Percentiles rank a stretch among this genome's conserved stretches.
Conservation (phyloP, 2,888 invertebrate genomes). For the Laspeyria flexula region DNA sequence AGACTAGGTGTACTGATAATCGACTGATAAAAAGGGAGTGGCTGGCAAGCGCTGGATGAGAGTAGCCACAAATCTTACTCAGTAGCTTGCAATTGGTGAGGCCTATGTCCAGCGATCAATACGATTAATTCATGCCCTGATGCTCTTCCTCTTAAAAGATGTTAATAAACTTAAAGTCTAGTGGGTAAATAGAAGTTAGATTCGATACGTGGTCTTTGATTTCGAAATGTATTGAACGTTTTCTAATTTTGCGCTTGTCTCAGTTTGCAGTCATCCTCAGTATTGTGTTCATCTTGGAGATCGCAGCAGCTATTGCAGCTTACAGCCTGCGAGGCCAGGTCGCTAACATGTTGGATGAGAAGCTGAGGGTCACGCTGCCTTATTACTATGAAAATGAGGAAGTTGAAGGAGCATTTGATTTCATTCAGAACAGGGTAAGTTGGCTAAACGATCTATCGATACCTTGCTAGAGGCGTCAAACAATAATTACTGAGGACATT, state of each 20-base stretch:
- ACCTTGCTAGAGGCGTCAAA: too few species aligned
- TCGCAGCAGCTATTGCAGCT: conserved; percentile 93
- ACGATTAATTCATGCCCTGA: too few species aligned
- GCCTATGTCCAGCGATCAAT: too few species aligned
- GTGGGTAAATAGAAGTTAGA: neutral
- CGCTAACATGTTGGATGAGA: conserved; percentile 80
- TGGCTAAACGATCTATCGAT: neutral
- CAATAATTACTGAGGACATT: too few species aligned
- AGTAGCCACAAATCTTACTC: too few species aligned
- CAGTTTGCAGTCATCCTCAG: conserved; percentile 93
- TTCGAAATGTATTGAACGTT: neutral
- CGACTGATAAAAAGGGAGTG: too few species aligned
- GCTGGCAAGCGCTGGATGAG: too few species aligned
- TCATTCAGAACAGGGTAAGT: conserved; percentile 90
- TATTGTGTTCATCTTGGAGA: conserved; percentile 92
- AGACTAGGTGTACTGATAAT: too few species aligned
- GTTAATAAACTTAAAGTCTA: too few species aligned
- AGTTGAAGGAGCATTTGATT: conserved; percentile 90
- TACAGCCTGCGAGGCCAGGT: conserved; percentile 89
- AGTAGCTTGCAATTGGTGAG: too few species aligned
- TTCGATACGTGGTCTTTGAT: neutral
- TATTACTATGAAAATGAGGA: conserved; percentile 86
- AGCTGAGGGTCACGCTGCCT: conserved; percentile 88
- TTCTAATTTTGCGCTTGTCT: conserved; percentile 18
- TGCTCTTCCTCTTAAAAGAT: too few species aligned